phyloP scores from a whole-genome alignment of 2,797 vertebrate species.

The Buceros bicornis region DNA sequence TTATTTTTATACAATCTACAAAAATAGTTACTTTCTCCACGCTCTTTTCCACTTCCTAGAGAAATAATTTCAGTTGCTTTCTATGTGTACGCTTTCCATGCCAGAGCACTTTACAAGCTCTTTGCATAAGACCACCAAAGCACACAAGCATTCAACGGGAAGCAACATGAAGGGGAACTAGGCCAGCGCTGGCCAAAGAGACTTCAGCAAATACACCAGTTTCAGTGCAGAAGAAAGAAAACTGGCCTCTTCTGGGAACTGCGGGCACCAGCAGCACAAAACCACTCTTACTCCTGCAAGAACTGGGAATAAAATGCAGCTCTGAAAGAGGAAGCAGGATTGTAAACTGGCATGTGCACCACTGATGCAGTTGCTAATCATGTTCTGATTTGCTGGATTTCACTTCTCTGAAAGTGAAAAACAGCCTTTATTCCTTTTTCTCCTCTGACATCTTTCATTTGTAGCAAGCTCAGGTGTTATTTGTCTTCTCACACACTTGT shows the following conservation, averaged over 20 bases:
- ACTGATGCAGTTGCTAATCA: background rate
- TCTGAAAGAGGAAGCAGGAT: background rate
- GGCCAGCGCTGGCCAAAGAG: background rate
- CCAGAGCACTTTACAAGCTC: background rate
- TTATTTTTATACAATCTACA: background rate
- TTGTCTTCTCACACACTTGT: background rate
- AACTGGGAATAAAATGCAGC: background rate
- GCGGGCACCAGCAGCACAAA: background rate
- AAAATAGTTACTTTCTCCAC: background rate
- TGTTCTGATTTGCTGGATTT: slow-evolving; percentile 23
- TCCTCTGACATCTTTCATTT: slow-evolving; percentile 23
- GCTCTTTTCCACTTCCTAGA: background rate
- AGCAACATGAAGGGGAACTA: background rate
- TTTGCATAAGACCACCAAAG: background rate
- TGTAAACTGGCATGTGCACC: background rate
- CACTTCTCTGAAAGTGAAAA: slow-evolving; percentile 21
- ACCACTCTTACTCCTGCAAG: background rate
- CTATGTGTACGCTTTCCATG: background rate
- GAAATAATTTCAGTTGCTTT: background rate
- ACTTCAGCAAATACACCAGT: background rate
- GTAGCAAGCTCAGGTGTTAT: slow-evolving; percentile 1
- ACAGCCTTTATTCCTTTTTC: background rate
- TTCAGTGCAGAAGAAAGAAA: background rate
- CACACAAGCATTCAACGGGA: background rate
- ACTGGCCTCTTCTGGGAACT: background rate